Conservation (phyloP, 2,888 invertebrate species). For the Thera obeliscata region DNA sequence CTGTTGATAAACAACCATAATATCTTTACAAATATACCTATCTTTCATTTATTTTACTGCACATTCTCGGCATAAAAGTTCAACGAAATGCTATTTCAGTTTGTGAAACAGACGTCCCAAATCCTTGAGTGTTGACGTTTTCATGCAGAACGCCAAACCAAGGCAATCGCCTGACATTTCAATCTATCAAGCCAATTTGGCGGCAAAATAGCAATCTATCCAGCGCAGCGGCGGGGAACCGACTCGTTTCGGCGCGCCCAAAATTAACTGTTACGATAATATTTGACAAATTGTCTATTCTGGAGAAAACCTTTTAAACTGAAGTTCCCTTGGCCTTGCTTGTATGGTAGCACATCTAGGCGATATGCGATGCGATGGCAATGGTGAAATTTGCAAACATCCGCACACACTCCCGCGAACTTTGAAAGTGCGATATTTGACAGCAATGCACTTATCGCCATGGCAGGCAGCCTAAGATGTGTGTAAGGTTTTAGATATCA, state of each 20-base stretch:
- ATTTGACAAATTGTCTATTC: conserved; percentile 29
- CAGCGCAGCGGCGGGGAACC: conserved; percentile 28
- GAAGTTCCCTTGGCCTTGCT: no score
- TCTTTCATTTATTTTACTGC: neutral
- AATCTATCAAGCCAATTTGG: conserved; percentile 38
- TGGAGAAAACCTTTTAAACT: conserved; percentile 14
- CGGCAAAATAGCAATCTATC: conserved; percentile 41
- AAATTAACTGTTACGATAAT: conserved; percentile 35
- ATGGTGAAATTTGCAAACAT: no score
- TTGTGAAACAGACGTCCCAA: conserved; percentile 11
- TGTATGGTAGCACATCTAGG: no score
- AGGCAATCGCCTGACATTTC: conserved; percentile 36
- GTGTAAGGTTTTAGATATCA: no score
- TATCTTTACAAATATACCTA: no score
- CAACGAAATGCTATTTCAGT: conserved; percentile 1
- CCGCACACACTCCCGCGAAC: no score
- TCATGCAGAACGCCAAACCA: conserved; percentile 4
- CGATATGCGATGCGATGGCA: no score
- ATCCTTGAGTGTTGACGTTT: conserved; percentile 14
- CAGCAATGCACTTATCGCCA: no score
- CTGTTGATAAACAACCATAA: no score
- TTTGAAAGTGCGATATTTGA: no score
- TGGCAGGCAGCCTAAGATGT: no score
- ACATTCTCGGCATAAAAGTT: neutral
- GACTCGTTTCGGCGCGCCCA: conserved; percentile 27